Base-by-base conservation (phyloP, 2,888 invertebrate genomes). In the Anthrax anthrax region DNA sequence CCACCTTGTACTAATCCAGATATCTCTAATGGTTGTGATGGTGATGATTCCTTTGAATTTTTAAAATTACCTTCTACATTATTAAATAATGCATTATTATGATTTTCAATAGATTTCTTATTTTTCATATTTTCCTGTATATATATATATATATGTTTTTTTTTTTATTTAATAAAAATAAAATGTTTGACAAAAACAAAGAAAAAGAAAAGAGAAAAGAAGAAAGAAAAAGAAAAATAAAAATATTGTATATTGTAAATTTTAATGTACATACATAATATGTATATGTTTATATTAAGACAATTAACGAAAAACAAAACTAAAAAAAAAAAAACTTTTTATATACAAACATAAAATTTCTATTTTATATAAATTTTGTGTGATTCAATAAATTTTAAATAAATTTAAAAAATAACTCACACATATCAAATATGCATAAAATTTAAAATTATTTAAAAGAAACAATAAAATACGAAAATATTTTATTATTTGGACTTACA, bases 1-100 rank as follows among this genome's bases (percentile, higher is more conserved):
- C 60, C 65, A 49, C 68, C 69, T 42, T 58, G 58, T 18, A 69
- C 61, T 44, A 64, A 61, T 39, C 67, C 67, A 51, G 69, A 61
- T 43, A 67, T 67, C 50, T 66, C 67, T 56, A 66, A 48, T 38
- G 65, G 60, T 34, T 67, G 62, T 34, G 64, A 65, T 9, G 6
- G 29, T 32, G 12, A 32, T 32, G 12, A 32, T 32, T 12, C 9
- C 12, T 32, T 32, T 32, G 29, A 32, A 32, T 32, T 12, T n/a
- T n/a, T n/a, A n/a, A n/a, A n/a, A 32, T 9, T 23, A 6, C 8
- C 23, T 6, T 23, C 23, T 23, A 3, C 29, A 32, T 32, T 32
- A 32, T 32, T 32, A 12, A 8, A 8, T 27, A 27, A 27, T 27
- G 23, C 23, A 5, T 32, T 32, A 32, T 32, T 9, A 32, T 32